These are phyloP conservation scores for Argynnis bischoffii DNA, from an alignment of 2,888 invertebrate genomes.

Conservation along the genomic window DNA sequence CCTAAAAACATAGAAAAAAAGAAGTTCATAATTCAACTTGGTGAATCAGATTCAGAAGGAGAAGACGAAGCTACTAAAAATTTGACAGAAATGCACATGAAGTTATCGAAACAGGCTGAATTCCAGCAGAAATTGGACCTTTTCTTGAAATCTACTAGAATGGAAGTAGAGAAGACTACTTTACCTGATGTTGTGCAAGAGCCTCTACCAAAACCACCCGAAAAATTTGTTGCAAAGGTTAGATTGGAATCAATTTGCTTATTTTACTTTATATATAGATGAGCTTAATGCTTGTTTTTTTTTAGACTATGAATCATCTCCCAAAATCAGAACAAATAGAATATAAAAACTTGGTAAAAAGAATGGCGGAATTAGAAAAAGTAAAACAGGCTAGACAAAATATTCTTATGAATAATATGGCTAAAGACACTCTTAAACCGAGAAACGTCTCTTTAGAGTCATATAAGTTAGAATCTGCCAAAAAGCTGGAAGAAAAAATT, in stretches of 20 bases:
- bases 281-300: constrained; percentile 24
- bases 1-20: constrained; percentile 57
- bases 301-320: constrained; percentile 66
- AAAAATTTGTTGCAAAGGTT: constrained; percentile 75
- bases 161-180: constrained; percentile 66
- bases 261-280: not conserved
- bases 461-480: constrained; percentile 42
- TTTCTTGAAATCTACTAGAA: constrained; percentile 71
- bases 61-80: constrained; percentile 79
- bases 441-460: constrained; percentile 54
- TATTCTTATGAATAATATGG: constrained; percentile 49
- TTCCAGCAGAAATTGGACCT: constrained; percentile 74
- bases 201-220: constrained; percentile 52
- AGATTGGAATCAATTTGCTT: constrained; percentile 33
- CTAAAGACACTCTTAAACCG: constrained; percentile 67
- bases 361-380: constrained; percentile 78
- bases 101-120: constrained; percentile 68
- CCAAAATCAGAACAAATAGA: constrained; percentile 77
- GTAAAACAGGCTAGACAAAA: constrained; percentile 70
- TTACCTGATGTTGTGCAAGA: constrained; percentile 60
- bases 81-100: constrained; percentile 77
- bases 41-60: constrained; percentile 76
- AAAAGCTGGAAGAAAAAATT: constrained; percentile 65
- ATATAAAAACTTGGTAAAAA: constrained; percentile 72
- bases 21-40: constrained; percentile 71